phyloP scores from a whole-genome alignment of 1,140 invertebrate species.

The Pseudomyrmex flavicornis region DNA sequence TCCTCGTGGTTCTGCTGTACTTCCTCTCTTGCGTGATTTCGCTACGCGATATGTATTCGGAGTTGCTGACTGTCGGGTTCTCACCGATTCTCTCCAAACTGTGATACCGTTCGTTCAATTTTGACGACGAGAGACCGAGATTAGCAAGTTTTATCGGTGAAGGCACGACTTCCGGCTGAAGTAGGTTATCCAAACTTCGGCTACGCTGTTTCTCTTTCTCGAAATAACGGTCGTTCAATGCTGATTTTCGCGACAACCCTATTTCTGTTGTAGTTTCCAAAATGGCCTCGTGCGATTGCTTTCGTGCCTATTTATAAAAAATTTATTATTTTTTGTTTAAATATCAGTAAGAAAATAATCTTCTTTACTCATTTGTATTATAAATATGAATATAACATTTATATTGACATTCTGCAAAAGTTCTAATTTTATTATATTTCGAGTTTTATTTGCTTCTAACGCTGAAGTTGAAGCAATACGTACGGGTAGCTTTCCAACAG shows the following conservation, averaged over 20 bases:
- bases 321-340: background rate
- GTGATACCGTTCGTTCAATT: constrained; percentile 94
- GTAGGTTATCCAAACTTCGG: constrained; percentile 92
- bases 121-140: constrained; percentile 92
- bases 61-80: constrained; percentile 83
- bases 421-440: too few species aligned
- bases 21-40: constrained; percentile 84
- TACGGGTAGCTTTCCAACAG: constrained; percentile 81
- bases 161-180: constrained; percentile 86
- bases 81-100: constrained; percentile 91
- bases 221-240: constrained; percentile 95
- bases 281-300: constrained; percentile 90
- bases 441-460: too few species aligned
- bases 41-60: constrained; percentile 86
- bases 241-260: constrained; percentile 92
- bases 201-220: constrained; percentile 93
- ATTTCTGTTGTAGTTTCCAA: constrained; percentile 83
- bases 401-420: too few species aligned
- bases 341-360: background rate
- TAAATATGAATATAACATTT: too few species aligned
- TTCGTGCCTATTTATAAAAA: constrained; percentile 83
- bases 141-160: constrained; percentile 87
- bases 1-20: constrained; percentile 83
- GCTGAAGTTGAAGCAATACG: constrained; percentile 46
- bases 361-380: too few species aligned